Conservation (phyloP, 1,140 invertebrate species). For the Agrypnia vestita region DNA sequence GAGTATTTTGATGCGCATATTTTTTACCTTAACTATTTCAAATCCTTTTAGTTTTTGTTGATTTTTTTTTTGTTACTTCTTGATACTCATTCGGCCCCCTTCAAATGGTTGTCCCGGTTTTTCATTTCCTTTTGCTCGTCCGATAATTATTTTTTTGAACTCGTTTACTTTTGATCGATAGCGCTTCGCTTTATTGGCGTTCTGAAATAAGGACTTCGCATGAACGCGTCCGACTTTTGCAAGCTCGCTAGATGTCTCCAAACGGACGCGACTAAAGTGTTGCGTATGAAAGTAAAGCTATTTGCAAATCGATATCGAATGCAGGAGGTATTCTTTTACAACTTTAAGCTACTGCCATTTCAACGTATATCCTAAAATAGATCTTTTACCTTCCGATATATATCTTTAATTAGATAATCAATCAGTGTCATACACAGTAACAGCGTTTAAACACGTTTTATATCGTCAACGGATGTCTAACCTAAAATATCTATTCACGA, state of each 20-base stretch:
- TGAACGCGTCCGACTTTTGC: not conserved
- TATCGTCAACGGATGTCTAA: too few species aligned
- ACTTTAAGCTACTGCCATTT: too few species aligned
- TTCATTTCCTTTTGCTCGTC: conserved; percentile 67
- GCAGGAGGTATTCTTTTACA: too few species aligned
- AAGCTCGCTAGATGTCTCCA: not conserved
- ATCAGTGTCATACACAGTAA: too few species aligned
- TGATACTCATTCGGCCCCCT: conserved; percentile 64
- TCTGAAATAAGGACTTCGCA: not conserved
- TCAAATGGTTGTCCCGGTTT: conserved; percentile 75
- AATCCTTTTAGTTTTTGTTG: conserved; percentile 23
- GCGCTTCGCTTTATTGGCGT: not conserved
- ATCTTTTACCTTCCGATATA: too few species aligned
- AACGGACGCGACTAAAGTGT: too few species aligned
- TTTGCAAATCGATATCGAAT: too few species aligned
- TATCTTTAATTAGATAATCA: too few species aligned
- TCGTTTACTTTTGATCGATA: conserved; percentile 14
- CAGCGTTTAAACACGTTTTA: too few species aligned
- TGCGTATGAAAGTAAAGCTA: too few species aligned
- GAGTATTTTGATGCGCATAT: conserved; percentile 26
- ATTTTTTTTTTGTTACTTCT: conserved; percentile 43
- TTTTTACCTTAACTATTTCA: conserved; percentile 32
- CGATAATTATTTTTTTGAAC: conserved; percentile 29
- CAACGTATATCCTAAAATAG: too few species aligned
- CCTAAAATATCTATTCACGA: too few species aligned